Base-by-base conservation (phyloP, 1,140 invertebrate species). In the Hypsibius dujardini region DNA sequence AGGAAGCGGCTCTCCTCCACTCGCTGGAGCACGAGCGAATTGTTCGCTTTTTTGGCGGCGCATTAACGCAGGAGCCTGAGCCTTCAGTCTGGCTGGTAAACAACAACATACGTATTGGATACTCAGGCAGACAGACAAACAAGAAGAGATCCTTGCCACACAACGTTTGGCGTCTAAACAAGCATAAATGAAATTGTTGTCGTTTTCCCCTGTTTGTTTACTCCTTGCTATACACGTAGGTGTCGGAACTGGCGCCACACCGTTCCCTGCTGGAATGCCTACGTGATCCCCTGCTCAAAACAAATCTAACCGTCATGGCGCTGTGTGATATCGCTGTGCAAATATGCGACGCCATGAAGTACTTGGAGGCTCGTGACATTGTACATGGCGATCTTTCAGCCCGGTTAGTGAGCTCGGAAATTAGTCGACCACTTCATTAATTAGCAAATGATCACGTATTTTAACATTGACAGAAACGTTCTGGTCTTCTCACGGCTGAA, bases 1-100 rank as follows among this genome's bases (percentile, higher is more conserved):
- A 97, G 79, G 95, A 98, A 81, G 95, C 94, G 1, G 90, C 90
- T 2, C 94, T 96, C 59, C 97, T 98, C 93, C 92, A 97, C 78
- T 87, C 88, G 69, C 95, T 98, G 75, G 90, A 95, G 77, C 92
- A 98, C 78, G 90, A 93, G 75, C 90, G 95, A 79, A 94, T 98
- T 75, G 94, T 98, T 0, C 82, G 91, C 40, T 81, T 98, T n/a
- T 97, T 93, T 79, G 95, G 95, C 0, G 93, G 98, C 56, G 95
- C 98, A 1, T 80, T 98, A 46, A 91, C 76, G 1, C 75, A 12
- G 12, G 62, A 12, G 3, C 12, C 62, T 45, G 62, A 42, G 12
- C 42, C 62, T 12, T 67, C 42, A 42, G 7, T 67, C 12, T 67
- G 97, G 93, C 82, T 98, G 78, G 92, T 90, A 79, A 79, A 75